Evolutionary conservation across 1,140 invertebrate species (phyloP).

Genomic region (Ceratina australensis): DNA sequence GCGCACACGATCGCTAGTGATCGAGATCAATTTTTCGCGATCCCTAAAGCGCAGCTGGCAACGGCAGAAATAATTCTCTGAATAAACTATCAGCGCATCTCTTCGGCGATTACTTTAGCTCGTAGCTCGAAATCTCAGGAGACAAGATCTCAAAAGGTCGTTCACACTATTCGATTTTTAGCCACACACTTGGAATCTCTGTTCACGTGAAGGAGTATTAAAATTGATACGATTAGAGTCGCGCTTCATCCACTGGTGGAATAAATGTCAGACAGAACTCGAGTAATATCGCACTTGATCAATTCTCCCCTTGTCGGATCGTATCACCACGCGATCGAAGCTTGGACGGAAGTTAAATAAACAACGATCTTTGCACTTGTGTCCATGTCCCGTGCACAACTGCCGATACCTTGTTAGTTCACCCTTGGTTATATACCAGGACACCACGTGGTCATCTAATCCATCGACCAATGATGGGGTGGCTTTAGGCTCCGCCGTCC

Average conservation of each 20-base stretch:
- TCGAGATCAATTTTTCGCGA: slow-evolving; percentile 5
- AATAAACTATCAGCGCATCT: too few relatives aligned
- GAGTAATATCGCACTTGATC: slow-evolving; percentile 45
- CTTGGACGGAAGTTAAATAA: slow-evolving; percentile 41
- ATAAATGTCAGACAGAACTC: slow-evolving; percentile 25
- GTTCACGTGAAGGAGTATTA: too few relatives aligned
- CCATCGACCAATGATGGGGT: slow-evolving; percentile 71
- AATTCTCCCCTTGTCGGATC: slow-evolving; percentile 1
- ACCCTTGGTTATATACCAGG: slow-evolving; percentile 77
- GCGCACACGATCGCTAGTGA: not conserved
- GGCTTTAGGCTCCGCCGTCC: slow-evolving; percentile 59
- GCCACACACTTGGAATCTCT: too few relatives aligned
- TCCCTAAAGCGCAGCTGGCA: not conserved
- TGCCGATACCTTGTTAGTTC: slow-evolving; percentile 73
- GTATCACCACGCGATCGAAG: slow-evolving; percentile 53
- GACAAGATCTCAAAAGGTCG: not conserved
- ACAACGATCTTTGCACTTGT: slow-evolving; percentile 63
- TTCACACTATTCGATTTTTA: too few relatives aligned
- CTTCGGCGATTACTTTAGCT: not conserved
- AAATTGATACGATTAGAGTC: not conserved
- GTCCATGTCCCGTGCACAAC: slow-evolving; percentile 69
- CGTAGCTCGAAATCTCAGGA: not conserved
- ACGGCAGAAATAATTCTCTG: not conserved
- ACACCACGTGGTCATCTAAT: slow-evolving; percentile 78
- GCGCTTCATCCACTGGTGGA: not conserved